Conservation (phyloP, 2,888 invertebrate species). For the Cyrtodaria siliqua region DNA sequence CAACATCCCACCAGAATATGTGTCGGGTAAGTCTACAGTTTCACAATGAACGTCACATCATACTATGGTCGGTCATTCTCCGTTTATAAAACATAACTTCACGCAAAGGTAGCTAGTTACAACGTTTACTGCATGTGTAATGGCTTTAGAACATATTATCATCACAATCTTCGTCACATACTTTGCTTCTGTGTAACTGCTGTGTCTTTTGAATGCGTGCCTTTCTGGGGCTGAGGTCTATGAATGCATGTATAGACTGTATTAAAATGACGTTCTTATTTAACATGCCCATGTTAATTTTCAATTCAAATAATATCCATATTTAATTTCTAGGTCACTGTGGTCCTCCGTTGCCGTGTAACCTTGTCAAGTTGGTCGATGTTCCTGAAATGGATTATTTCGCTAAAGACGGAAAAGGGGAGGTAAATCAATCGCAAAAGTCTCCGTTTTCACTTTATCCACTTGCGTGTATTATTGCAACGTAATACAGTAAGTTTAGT, state of each 20-base stretch:
- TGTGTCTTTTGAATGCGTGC: background rate
- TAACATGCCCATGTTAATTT: background rate
- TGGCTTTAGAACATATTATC: too few relatives aligned
- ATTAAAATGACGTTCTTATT: too few relatives aligned
- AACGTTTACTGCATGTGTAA: too few relatives aligned
- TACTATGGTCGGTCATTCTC: too few relatives aligned
- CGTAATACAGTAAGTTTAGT: too few relatives aligned
- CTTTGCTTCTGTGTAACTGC: too few relatives aligned
- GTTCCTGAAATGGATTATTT: conserved; percentile 97
- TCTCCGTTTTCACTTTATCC: too few relatives aligned
- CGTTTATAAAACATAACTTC: too few relatives aligned
- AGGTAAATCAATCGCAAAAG: conserved; percentile 75
- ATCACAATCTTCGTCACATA: too few relatives aligned
- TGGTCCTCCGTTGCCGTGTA: conserved; percentile 98
- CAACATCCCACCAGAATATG: conserved; percentile 75
- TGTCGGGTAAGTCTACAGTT: conserved; percentile 71
- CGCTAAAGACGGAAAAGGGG: conserved; percentile 79
- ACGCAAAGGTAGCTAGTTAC: too few relatives aligned
- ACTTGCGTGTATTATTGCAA: too few relatives aligned
- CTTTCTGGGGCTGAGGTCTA: background rate
- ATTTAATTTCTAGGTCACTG: conserved; percentile 94
- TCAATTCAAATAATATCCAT: conserved; percentile 1
- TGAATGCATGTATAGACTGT: background rate
- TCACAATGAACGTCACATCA: too few relatives aligned
- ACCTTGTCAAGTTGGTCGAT: conserved; percentile 97